Evolutionary conservation across 2,113 vertebrate species (phyloP), one percentile per base, ranked within the genome.

Genomic region (Gavia stellata): DNA sequence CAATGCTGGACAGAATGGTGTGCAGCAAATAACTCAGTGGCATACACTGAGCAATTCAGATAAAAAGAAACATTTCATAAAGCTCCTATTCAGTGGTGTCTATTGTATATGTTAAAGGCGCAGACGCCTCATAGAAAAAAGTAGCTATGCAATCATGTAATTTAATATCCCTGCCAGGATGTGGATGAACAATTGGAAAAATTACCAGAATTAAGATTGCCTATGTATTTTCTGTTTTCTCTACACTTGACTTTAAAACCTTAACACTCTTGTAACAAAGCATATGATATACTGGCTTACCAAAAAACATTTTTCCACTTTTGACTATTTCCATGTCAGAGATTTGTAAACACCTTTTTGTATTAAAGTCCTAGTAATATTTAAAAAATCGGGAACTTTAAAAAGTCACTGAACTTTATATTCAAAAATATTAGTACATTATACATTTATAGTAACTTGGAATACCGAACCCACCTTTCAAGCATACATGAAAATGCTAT

Each of bases 51-150:
- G 83, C 70, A 94, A 87, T 73, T 91, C 62, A 85, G 78, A 87
- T 80, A 58, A 91, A 94, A 93, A 94, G 81, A 86, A 96, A 91
- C 58, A 94, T 93, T 91, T 96, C 91, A 89, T 91, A 94, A 75
- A 84, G 91, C 91, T 94, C 40, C 86, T 83, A 85, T 92, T 94
- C 77, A 95, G 62, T 1, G 0, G 9, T 65, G 36, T 66, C 91
- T 85, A 81, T 91, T 93, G 92, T 77, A 61, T 20, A 56, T 4
- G 45, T 62, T 92, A 95, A 95, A 96, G 81, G 83, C 14, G 2
- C 36, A 91, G 83, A 81, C 31, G 1, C 63, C 44, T 81, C 45
- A 33, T 0, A 67, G 28, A 31, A 72, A 92, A 77, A 90, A 77
- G 66, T 58, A 79, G 38, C 80, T 62, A 16, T 72, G 70, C 56